Evolutionary conservation across 2,113 vertebrate genomes (phyloP).

Genomic region (Vidua macroura): DNA sequence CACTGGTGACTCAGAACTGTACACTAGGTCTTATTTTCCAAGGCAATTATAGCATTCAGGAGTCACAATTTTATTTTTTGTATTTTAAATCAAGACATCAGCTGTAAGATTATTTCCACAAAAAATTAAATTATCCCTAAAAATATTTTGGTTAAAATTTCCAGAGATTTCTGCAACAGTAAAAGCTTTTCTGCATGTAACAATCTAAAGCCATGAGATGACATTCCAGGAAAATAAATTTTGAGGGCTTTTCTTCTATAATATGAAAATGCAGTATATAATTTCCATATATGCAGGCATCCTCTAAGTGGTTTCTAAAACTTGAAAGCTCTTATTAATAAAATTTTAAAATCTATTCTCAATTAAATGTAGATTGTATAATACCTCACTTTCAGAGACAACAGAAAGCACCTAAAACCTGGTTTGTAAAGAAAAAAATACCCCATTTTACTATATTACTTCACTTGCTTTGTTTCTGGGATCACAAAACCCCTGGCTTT

Average conservation of each 20-base stretch:
- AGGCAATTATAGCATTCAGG: not conserved
- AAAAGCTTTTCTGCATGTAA: not conserved
- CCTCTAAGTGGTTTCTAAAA: not conserved
- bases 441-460: rapidly evolving
- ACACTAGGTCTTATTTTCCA: not conserved
- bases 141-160: not conserved
- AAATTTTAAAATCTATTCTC: not conserved
- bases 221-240: not conserved
- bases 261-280: not conserved
- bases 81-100: not conserved
- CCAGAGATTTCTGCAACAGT: not conserved
- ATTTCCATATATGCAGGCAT: not conserved
- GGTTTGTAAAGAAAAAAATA: not conserved
- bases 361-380: not conserved
- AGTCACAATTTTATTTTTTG: not conserved
- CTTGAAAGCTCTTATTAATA: not conserved
- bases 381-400: not conserved
- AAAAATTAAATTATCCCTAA: not conserved
- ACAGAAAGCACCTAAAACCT: not conserved
- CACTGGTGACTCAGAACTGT: not conserved
- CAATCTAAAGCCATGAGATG: not conserved
- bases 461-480: not conserved
- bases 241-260: rapidly evolving
- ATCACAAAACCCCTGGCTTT: not conserved
- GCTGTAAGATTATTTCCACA: not conserved